Conservation (phyloP, 2,797 vertebrate species). For the Zenarchopterus dispar region DNA sequence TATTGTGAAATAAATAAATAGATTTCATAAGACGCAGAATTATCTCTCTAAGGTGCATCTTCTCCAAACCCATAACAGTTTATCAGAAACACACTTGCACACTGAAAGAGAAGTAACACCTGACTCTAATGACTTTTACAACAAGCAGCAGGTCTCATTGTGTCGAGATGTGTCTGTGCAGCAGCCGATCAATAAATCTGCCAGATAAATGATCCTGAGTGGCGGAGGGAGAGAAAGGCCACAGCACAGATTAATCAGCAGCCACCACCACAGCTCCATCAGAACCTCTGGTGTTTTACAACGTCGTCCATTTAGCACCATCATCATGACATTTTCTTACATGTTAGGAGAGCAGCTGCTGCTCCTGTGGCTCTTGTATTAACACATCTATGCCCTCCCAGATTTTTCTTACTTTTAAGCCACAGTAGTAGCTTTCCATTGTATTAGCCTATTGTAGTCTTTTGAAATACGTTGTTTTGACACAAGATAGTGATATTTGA, state of each 20-base stretch:
- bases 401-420: not conserved
- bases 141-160: constrained; percentile 60
- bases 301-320: constrained; percentile 39
- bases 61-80: not conserved
- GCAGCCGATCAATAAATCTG: constrained; percentile 76
- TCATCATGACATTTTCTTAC: constrained; percentile 38
- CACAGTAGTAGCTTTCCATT: not conserved
- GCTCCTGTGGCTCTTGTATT: not conserved
- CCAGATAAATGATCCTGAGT: constrained; percentile 71
- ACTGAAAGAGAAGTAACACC: constrained; percentile 18
- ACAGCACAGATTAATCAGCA: constrained; percentile 77
- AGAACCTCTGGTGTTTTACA: constrained; percentile 36
- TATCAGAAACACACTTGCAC: constrained; percentile 18
- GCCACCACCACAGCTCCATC: constrained; percentile 30
- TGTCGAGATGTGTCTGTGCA: constrained; percentile 50
- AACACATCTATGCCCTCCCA: not conserved
- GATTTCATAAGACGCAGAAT: not conserved
- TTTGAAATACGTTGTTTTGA: too few relatives aligned
- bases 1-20: not conserved
- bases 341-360: constrained; percentile 5
- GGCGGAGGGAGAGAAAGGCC: constrained; percentile 71
- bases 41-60: not conserved
- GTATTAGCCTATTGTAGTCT: too few relatives aligned
- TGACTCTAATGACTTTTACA: constrained; percentile 60
- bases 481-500: too few relatives aligned